Evolutionary conservation across 2,113 vertebrate genomes (phyloP).

Genomic region (Xenopus borealis): DNA sequence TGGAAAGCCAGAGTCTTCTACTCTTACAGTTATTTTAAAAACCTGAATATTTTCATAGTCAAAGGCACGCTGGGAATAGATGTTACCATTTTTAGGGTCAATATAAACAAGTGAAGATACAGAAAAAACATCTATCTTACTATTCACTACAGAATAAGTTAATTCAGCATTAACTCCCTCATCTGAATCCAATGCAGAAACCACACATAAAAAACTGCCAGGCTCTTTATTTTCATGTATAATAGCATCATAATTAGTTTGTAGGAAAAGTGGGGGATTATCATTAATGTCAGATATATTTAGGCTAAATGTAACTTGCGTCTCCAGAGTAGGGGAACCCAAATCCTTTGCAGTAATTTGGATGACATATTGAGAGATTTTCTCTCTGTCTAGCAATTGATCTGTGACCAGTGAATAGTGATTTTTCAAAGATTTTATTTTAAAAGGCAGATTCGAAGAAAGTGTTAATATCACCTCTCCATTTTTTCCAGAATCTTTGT

Average conservation of each 20-base stretch:
- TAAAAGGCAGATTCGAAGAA: slow-evolving; percentile 51
- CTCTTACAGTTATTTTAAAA: slow-evolving; percentile 53
- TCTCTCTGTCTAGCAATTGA: slow-evolving; percentile 52
- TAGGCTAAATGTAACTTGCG: slow-evolving; percentile 49
- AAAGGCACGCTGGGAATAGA: slow-evolving; percentile 57
- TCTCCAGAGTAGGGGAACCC: slow-evolving; percentile 50
- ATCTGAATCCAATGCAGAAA: slow-evolving; percentile 57
- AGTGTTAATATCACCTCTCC: slow-evolving; percentile 54
- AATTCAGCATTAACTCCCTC: slow-evolving; percentile 50
- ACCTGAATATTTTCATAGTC: slow-evolving; percentile 62
- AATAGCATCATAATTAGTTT: slow-evolving; percentile 49
- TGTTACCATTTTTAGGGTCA: slow-evolving; percentile 56
- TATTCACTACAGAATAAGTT: slow-evolving; percentile 11
- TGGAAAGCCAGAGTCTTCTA: slow-evolving; percentile 49
- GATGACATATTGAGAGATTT: slow-evolving; percentile 49
- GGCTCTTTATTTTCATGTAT: slow-evolving; percentile 51
- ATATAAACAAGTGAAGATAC: slow-evolving; percentile 55
- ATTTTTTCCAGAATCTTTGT: slow-evolving; percentile 66
- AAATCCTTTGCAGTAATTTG: slow-evolving; percentile 51
- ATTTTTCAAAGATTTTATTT: slow-evolving; percentile 62
- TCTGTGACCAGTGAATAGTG: slow-evolving; percentile 52
- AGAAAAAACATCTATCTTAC: slow-evolving; percentile 21
- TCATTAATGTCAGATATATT: slow-evolving; percentile 61
- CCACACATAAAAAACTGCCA: slow-evolving; percentile 45
- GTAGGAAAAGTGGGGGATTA: slow-evolving; percentile 60